Evolutionary conservation across 2,113 vertebrate genomes (phyloP).

Genomic region (Serilophus lunatus): DNA sequence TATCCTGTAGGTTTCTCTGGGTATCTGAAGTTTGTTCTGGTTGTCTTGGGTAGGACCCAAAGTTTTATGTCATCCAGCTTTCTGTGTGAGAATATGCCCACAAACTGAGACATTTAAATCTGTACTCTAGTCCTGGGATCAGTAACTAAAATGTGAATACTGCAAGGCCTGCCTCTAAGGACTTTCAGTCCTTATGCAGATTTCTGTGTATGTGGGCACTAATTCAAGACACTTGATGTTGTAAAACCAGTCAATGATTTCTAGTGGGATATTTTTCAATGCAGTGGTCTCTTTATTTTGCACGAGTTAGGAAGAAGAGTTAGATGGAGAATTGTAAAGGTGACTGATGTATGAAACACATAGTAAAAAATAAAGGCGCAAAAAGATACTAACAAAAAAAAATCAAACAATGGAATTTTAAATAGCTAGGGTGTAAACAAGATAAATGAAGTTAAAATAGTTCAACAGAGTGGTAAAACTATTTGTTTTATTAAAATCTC

Average conservation of each 20-base stretch:
- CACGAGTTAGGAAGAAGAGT: background rate
- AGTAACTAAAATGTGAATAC: background rate
- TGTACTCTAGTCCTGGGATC: background rate
- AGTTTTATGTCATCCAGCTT: background rate
- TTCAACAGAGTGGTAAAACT: background rate
- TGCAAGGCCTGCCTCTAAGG: background rate
- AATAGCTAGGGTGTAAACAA: background rate
- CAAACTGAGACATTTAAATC: background rate
- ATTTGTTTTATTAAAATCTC: background rate
- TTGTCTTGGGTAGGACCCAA: background rate
- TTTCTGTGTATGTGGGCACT: background rate
- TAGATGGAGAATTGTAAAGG: background rate
- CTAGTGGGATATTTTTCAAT: background rate
- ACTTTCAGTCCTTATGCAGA: background rate
- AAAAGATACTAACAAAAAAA: background rate
- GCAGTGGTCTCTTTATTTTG: background rate
- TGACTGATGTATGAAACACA: background rate
- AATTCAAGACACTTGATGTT: background rate
- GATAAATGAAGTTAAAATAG: conserved; percentile 1
- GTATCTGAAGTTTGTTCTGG: background rate
- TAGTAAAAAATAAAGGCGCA: background rate
- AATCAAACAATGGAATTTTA: background rate
- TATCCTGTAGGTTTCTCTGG: background rate
- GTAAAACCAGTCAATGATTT: background rate
- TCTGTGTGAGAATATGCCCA: background rate